Base-by-base conservation (phyloP, 2,888 invertebrate genomes). In the Lepidocyrtinus sp. region DNA sequence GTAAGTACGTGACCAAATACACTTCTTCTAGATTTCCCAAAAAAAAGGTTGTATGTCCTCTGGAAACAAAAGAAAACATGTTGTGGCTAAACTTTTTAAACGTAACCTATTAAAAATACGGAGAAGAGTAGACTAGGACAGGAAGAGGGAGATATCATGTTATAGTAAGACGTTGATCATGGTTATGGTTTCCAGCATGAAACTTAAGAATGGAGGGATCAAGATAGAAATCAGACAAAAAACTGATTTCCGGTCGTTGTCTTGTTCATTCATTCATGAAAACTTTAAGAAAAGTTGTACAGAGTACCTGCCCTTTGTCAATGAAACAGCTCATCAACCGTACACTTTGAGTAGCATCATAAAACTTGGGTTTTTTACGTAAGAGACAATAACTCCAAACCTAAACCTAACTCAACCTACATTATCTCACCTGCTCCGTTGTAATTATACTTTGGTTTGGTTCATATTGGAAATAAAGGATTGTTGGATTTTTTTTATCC, bases 161-260 rank as follows among this genome's bases (percentile, higher is more conserved):
- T 36, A 19, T 2, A 22, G 59, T 36, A 36, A 36, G 12, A 36
- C 36, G 36, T 36, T 36, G 36, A 36, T 36, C 36, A 36, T 36
- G 36, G 36, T 36, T 36, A 36, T 5, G 36, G 36, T 36, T 36
- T 36, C 36, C 12, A 12, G 71, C 27, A 71, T 62, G 71, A 62
- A 19, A 64, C 62, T 24, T 19, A 22, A 24, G 25, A 36, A 27
- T 72, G 74, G 74, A 69, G 75, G 75, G 75, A 75, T 75, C 75
- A 36, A 36, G 65, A 22, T 36, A 36, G 36, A 36, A 36, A 12
- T 9, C 12, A 5, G 5, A 5, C 36, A 36, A n/a, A 55, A 55
- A 55, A 55, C 55, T n/a, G 55, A 55, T 55, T 55, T 55, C 55
- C 9, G 55, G 55, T 55, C 55, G 55, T 55, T 55, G 55, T 55